Conservation (phyloP, 2,888 invertebrate species). For the Syrphus vitripennis region DNA sequence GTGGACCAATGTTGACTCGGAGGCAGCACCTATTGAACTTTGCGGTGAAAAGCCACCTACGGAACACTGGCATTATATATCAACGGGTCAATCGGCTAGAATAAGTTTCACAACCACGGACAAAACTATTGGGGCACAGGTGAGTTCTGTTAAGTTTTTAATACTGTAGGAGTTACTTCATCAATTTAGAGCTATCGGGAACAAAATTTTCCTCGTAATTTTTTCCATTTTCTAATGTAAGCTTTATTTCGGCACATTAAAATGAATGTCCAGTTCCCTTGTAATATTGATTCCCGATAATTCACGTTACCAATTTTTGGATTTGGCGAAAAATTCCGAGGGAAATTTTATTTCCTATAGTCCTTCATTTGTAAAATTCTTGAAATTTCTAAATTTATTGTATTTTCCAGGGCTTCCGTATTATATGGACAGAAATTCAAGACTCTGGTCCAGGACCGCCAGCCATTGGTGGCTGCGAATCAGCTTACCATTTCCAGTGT, state of each 20-base stretch:
- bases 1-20: conserved; percentile 89
- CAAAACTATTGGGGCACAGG: conserved; percentile 93
- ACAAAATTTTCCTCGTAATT: no score
- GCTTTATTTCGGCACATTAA: no score
- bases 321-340: no score
- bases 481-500: conserved; percentile 88
- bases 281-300: no score
- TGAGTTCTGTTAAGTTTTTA: no score
- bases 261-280: no score
- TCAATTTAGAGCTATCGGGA: no score
- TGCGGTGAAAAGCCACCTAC: conserved; percentile 91
- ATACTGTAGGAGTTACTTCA: no score
- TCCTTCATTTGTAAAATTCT: no score
- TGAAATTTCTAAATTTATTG: not conserved
- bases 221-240: no score
- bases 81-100: conserved; percentile 92
- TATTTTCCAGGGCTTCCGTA: conserved; percentile 89
- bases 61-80: conserved; percentile 92
- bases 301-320: no score
- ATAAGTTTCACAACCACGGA: conserved; percentile 97
- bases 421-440: conserved; percentile 96
- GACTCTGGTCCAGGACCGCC: conserved; percentile 83
- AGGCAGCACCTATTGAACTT: conserved; percentile 91
- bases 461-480: conserved; percentile 81
- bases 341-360: no score